Conservation (phyloP, 2,797 vertebrate species). For the Sphaeramia orbicularis region DNA sequence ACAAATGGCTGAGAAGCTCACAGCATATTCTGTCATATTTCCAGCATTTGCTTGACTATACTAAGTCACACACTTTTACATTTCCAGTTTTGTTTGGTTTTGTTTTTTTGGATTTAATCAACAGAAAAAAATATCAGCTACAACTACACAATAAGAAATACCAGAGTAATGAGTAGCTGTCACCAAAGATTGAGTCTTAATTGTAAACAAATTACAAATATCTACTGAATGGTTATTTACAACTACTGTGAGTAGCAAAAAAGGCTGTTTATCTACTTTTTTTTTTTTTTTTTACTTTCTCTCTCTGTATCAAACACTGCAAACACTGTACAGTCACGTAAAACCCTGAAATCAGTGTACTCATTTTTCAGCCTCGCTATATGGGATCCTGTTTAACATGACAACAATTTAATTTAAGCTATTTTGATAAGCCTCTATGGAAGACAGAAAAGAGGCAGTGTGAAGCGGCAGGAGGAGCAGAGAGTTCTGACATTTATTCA, state of each 20-base stretch:
- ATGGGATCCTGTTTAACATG: constrained; percentile 61
- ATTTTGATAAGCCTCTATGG: constrained; percentile 62
- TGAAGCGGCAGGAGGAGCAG: constrained; percentile 41
- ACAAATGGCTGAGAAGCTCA: background rate
- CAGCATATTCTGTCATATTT: background rate
- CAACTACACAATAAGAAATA: constrained; percentile 23
- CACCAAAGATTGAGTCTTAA: constrained; percentile 38
- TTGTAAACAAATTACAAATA: constrained; percentile 43
- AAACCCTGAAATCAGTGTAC: constrained; percentile 25
- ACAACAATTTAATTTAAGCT: constrained; percentile 65
- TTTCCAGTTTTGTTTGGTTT: constrained; percentile 17
- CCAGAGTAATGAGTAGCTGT: constrained; percentile 33
- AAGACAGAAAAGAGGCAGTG: constrained; percentile 28
- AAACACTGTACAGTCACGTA: constrained; percentile 41
- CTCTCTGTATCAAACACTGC: no score
- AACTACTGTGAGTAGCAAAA: constrained; percentile 2
- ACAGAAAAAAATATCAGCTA: background rate
- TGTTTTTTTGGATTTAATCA: constrained; percentile 18
- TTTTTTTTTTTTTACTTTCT: no score
- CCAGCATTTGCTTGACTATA: background rate
- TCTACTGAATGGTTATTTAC: constrained; percentile 22
- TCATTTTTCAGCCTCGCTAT: constrained; percentile 40
- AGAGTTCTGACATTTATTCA: constrained; percentile 57
- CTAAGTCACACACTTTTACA: constrained; percentile 1
- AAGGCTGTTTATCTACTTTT: background rate